phyloP scores from a whole-genome alignment of 35 echinoderm and acorn worm genomes.

The Apostichopus californicus region DNA sequence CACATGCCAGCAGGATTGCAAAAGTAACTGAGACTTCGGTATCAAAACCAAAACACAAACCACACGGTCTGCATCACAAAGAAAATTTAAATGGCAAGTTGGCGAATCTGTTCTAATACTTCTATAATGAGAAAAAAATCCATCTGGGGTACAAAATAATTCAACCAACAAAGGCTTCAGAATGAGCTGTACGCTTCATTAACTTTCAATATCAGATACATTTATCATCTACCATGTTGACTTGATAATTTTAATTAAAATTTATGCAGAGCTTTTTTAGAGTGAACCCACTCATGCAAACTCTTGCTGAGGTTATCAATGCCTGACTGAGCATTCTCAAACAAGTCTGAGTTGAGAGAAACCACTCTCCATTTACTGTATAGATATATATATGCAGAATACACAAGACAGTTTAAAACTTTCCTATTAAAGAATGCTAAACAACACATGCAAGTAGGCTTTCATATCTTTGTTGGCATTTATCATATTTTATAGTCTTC shows the following conservation, averaged over 20 bases:
- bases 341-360: no score
- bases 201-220: background rate
- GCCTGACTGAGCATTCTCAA: no score
- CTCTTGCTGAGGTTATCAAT: no score
- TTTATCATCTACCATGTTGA: background rate
- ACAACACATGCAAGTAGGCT: no score
- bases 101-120: background rate
- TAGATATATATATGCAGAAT: no score
- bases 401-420: no score
- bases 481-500: no score
- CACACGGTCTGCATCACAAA: background rate
- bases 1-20: background rate
- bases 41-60: background rate
- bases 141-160: background rate
- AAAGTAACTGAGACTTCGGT: background rate
- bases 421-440: no score
- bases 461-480: no score
- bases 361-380: no score
- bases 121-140: background rate
- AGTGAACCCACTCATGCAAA: no score
- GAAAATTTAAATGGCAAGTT: background rate
- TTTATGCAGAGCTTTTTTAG: background rate
- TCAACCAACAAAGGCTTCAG: background rate
- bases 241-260: background rate
- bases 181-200: background rate